Evolutionary conservation across 2,113 vertebrate species (phyloP), one percentile per base, ranked within the genome.

Genomic region (Polyodon spathula): DNA sequence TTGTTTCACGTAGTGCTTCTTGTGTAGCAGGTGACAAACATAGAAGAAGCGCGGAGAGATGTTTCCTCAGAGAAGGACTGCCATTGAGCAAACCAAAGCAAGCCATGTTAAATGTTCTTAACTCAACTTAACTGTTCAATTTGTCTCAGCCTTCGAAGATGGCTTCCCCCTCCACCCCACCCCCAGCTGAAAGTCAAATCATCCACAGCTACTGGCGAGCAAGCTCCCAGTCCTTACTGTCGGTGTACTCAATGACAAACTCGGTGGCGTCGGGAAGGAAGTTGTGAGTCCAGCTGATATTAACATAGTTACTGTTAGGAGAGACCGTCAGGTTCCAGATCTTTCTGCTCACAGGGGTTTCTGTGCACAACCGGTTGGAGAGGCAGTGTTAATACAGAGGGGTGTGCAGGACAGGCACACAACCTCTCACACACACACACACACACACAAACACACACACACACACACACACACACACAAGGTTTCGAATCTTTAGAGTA

Each of bases 181-280:
- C n/a, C 12, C n/a, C n/a, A n/a, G n/a, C n/a, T n/a, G n/a, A n/a
- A n/a, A n/a, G n/a, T n/a, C n/a, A n/a, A n/a, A n/a, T n/a, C n/a
- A n/a, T n/a, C n/a, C n/a, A n/a, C n/a, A n/a, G n/a, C n/a, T 12
- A 39, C 41, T 40, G 40, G 67, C 37, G 64, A 40, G 40, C 57
- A 41, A 59, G 43, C 59, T 73, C 72, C 61, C 64, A 60, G 84
- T 88, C 92, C 95, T 98, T 98, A 98, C 93, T 97, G 89, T 95
- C 90, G 75, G 86, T 95, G 90, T 89, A 93, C 90, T 98, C 95
- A 90, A 98, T 85, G 89, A 93, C 90, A 94, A 98, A 97, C 85
- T 90, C 86, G 86, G 88, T 93, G 88, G 85, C 92, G 80, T 72
- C 69, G 74, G 85, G 74, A 68, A 89, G 89, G 87, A 95, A 91